A percentile compares a stretch with the other conserved stretches of the same genome.
phyloP scores from a whole-genome alignment of 1,140 invertebrate genomes.

The Fopius arisanus region DNA sequence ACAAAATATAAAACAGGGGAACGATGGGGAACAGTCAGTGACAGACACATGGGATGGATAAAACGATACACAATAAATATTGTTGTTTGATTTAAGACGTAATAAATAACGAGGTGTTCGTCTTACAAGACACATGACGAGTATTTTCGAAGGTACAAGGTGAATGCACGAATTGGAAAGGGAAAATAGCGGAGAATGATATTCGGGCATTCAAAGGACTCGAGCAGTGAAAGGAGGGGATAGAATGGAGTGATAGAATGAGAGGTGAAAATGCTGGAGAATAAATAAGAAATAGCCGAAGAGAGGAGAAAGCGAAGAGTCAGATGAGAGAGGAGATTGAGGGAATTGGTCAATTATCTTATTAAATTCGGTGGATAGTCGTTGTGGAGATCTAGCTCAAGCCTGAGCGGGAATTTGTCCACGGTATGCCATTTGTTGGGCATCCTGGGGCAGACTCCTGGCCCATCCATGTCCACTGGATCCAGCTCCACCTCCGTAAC shows the following conservation, averaged over 20 bases:
- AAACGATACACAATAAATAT: slow-evolving; percentile 6
- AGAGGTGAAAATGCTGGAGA: not conserved
- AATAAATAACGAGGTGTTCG: not conserved
- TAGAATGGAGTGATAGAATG: not conserved
- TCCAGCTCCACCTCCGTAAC: slow-evolving; percentile 65
- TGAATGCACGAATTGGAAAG: not conserved
- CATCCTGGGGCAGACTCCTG: slow-evolving; percentile 71
- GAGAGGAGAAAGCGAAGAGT: slow-evolving; percentile 5
- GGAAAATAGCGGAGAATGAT: not conserved
- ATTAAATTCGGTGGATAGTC: slow-evolving; percentile 28
- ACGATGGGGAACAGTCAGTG: slow-evolving; percentile 39
- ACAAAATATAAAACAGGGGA: slow-evolving; percentile 18
- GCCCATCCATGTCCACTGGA: slow-evolving; percentile 74
- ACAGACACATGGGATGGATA: slow-evolving; percentile 48
- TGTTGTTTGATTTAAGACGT: slow-evolving; percentile 8
- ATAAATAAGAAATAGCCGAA: slow-evolving; percentile 24
- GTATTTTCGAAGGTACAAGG: slow-evolving; percentile 24
- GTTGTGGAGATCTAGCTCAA: slow-evolving; percentile 33
- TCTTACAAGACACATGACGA: not conserved
- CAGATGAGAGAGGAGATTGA: slow-evolving; percentile 25
- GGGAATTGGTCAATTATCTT: slow-evolving; percentile 37
- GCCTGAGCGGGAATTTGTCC: slow-evolving; percentile 70
- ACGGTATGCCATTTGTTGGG: slow-evolving; percentile 78
- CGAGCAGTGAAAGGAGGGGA: not conserved
- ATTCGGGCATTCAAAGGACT: slow-evolving; percentile 22